Conservation (phyloP, 2,797 vertebrate genomes). For the Anas capensis region DNA sequence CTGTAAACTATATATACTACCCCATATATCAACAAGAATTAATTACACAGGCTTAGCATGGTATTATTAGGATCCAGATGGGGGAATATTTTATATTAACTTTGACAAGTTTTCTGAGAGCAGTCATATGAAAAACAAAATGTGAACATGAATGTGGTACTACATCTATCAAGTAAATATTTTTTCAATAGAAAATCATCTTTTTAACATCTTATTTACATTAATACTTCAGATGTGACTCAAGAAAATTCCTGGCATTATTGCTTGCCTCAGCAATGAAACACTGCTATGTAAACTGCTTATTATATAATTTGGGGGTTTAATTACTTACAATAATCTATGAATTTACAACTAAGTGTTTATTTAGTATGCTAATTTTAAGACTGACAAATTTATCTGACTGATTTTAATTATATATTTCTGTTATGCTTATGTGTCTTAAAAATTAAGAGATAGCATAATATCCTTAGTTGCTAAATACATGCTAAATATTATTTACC, state of each 20-base stretch:
- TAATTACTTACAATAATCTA: not conserved
- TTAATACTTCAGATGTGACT: not conserved
- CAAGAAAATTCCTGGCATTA: not conserved
- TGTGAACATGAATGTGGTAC: not conserved
- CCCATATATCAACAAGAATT: not conserved
- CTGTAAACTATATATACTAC: not conserved
- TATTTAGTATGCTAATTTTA: not conserved
- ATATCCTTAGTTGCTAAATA: not conserved
- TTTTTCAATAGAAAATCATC: not conserved
- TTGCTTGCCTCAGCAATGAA: not conserved
- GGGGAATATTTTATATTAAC: slow-evolving; percentile 20
- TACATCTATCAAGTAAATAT: not conserved
- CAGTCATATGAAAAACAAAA: slow-evolving; percentile 9
- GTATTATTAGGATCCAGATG: slow-evolving; percentile 14
- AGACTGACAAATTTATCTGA: not conserved
- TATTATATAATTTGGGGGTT: not conserved
- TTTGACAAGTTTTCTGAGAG: not conserved
- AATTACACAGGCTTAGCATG: not conserved
- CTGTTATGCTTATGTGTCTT: not conserved
- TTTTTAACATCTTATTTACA: not conserved
- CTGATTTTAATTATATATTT: not conserved
- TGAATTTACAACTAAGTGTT: not conserved
- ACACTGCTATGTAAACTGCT: not conserved
- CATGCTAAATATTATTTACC: not conserved
- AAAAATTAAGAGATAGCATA: not conserved